Base-by-base conservation (phyloP, 2,113 vertebrate genomes). In the Pseudolaguvia tuberculata region DNA sequence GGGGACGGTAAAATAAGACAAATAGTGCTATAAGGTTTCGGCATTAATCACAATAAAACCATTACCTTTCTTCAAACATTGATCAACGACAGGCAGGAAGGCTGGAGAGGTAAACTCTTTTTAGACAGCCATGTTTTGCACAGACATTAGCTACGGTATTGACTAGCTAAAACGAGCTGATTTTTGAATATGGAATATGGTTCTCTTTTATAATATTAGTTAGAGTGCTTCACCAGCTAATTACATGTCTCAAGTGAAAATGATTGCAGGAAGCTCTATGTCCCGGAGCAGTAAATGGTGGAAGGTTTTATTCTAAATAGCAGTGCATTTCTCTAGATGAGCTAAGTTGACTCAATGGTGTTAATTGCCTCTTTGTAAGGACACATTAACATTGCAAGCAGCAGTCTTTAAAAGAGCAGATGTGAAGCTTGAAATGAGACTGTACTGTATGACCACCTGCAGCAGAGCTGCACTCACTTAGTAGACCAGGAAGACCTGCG, bases 341-440 rank as follows among this genome's bases (percentile, higher is more conserved):
- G 39, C 39, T 42, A 42, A 75, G 68, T 62, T 76, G 71, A 58
- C 23, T 80, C 15, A 81, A 84, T 80, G 62, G 83, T 82, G 65
- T 47, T 82, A 82, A 86, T 89, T 86, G 83, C 66, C 12, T 18
- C 80, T 70, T 1, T 65, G 81, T 56, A 83, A 85, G 81, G 69
- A 81, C 83, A 83, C 80, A 80, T 53, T 81, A 84, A 81, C 87
- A 81, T 82, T 79, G 82, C 55, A 21, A 85, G 87, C 84, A 87
- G 76, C 80, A 66, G 79, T 83, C 81, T 85, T 76, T 76, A 80
- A 85, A 85, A 82, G 82, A 87, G 87, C 86, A 86, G 86, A 87
- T 84, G 51, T 39, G 0, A 75, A 70, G 72, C 69, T 79, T 42
- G 61, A 78, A 86, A 84, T 80, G 74, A 65, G 73, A 52, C 9